Base-by-base conservation (phyloP, 2,797 vertebrate species). In the Danio kyathit region DNA sequence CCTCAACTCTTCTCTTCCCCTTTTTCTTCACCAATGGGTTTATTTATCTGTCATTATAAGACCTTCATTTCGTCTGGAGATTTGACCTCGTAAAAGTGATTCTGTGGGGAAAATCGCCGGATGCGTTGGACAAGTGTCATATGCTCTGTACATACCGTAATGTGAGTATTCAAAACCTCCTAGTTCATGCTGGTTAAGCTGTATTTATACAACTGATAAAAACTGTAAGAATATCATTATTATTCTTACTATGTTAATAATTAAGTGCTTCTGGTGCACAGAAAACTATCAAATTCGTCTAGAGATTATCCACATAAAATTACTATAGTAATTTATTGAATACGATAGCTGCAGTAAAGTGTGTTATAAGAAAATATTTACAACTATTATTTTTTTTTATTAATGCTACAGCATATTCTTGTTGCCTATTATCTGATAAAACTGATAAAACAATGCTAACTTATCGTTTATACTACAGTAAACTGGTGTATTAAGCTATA, bases 141-240 rank as follows among this genome's bases (percentile, higher is more conserved):
- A 38, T 61, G 57, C 63, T 79, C 76, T 70, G 76, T 71, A 79
- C 11, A 79, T 70, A 77, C 75, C 41, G 21, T 44, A 63, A 79
- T 79, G 76, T 79, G 29, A 79, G 76, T 79, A 79, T 61, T 4
- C 44, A 54, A 21, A 54, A 40, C 72, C 14, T 59, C 12, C 43
- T n/a, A 71, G 16, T 4, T 52, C 51, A 71, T 71, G 6, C 49
- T 2, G 49, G 52, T 54, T 41, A 41, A 41, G 10, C 38, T 41
- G 49, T 41, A 12, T 17, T 54, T 71, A 54, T 12, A 41, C 17
- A 10, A 60, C 57, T 29, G 1, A 29, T 29, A 29, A 29, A 29
- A 29, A 29, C 29, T 41, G 0, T n/a, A 13, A 1, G 12, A 52
- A 70, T 13, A 1, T 2, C 38, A 11, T n/a, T 6, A 40, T 52